A percentile compares a stretch with the other conserved stretches of the same genome.
phyloP scores from a whole-genome alignment of 2,888 invertebrate species.

The Theretra japonica region DNA sequence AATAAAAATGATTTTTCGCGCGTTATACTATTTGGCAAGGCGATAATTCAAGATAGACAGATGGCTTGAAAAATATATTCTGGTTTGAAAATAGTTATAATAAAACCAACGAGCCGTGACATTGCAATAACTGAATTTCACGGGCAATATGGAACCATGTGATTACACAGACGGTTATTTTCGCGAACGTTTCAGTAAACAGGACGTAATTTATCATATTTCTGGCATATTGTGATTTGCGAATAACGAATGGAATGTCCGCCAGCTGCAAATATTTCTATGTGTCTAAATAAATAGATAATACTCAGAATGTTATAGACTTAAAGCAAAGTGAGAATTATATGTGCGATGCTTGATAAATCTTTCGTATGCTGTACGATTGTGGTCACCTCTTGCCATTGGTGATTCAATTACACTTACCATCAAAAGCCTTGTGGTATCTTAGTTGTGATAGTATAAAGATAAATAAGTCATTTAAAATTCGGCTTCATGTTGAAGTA shows the following conservation, averaged over 20 bases:
- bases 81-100: neutral
- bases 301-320: neutral
- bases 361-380: no score
- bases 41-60: no score
- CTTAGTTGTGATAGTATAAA: no score
- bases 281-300: neutral
- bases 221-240: constrained; percentile 40
- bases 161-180: constrained; percentile 24
- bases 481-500: neutral
- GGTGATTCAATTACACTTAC: no score
- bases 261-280: neutral
- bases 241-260: constrained; percentile 26
- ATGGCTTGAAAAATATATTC: no score
- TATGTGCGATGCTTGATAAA: no score
- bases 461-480: no score
- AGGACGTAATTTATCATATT: constrained; percentile 54
- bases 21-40: no score
- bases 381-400: no score
- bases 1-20: no score
- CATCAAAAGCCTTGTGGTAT: no score
- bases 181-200: constrained; percentile 47
- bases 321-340: no score
- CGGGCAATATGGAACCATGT: neutral
- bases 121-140: constrained; percentile 8
- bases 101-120: neutral